Conservation (phyloP, 2,797 vertebrate species). For the Brachymystax lenok region DNA sequence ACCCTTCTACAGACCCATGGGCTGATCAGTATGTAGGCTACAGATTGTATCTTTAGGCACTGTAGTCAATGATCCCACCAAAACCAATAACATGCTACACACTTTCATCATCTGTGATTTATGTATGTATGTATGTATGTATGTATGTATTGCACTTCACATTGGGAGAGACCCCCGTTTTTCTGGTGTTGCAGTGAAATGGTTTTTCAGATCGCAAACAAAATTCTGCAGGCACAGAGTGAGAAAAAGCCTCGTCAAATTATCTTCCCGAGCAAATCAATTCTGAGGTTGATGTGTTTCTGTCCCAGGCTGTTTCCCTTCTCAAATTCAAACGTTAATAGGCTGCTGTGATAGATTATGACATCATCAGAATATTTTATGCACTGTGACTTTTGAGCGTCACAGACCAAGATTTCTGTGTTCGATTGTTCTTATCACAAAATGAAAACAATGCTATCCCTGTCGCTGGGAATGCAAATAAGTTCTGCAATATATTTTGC, state of each 20-base stretch:
- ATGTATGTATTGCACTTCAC: too few species aligned
- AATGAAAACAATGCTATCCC: background rate
- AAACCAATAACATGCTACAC: background rate
- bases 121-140: too few species aligned
- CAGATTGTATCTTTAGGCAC: background rate
- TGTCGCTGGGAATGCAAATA: background rate
- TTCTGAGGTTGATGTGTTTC: background rate
- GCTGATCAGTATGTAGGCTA: background rate
- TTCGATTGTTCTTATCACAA: background rate
- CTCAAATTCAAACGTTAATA: background rate
- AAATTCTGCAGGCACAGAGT: background rate
- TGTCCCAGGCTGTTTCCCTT: background rate
- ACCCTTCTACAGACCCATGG: background rate
- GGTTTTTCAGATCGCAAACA: background rate
- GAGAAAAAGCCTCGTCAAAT: background rate
- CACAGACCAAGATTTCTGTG: background rate
- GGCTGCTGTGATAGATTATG: background rate
- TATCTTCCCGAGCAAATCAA: background rate
- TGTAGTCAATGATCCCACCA: background rate
- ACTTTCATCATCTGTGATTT: background rate
- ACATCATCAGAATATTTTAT: background rate
- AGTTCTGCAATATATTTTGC: background rate
- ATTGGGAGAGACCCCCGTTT: background rate
- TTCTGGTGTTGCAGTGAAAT: background rate
- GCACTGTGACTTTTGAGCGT: background rate